phyloP scores from a whole-genome alignment of 2,113 vertebrate species.

The Amblyornis subalaris region DNA sequence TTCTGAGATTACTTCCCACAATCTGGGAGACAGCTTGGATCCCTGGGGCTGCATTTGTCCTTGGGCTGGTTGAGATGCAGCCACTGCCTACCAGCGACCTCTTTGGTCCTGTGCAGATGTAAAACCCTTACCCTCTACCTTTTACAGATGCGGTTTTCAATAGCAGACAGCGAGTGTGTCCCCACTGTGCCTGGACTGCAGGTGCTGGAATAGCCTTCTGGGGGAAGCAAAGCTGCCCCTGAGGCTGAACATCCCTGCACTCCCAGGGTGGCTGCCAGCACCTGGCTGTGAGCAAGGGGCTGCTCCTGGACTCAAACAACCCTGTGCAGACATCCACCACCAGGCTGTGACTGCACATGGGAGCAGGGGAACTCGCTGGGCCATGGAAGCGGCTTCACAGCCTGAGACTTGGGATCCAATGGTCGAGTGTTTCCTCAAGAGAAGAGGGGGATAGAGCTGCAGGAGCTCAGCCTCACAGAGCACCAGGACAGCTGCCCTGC shows the following conservation, averaged over 20 bases:
- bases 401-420: fast-evolving
- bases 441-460: not conserved
- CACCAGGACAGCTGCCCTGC: not conserved
- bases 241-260: not conserved
- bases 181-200: fast-evolving
- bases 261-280: not conserved
- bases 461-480: not conserved
- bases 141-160: not conserved
- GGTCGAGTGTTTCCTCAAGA: not conserved
- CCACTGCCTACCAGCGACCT: not conserved
- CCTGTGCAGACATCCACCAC: not conserved
- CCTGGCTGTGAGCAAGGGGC: not conserved
- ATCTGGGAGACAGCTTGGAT: not conserved
- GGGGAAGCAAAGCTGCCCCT: not conserved
- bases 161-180: not conserved
- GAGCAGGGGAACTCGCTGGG: not conserved
- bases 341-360: not conserved
- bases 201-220: fast-evolving
- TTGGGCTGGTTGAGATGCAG: not conserved
- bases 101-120: not conserved
- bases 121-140: not conserved
- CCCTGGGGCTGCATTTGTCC: not conserved
- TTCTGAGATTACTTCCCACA: not conserved
- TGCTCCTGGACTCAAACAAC: not conserved
- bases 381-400: fast-evolving